Evolutionary conservation across 1,140 invertebrate genomes (phyloP), one percentile per base, ranked within the genome.

Genomic region (Druon quercuslanigerum): DNA sequence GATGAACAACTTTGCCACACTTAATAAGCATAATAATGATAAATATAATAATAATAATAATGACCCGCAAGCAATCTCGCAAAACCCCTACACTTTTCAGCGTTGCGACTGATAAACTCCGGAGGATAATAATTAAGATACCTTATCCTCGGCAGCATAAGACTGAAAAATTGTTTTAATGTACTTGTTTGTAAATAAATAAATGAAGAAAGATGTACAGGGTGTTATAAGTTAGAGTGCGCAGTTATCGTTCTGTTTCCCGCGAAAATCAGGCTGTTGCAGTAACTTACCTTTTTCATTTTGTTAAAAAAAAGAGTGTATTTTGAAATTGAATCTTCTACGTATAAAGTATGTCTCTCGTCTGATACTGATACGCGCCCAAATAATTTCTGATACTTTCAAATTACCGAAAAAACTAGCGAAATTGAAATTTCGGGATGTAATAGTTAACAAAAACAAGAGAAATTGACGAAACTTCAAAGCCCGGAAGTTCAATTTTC

Each of bases 121-220:
- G 76, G 79, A 75, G 72, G 75, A 76, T 78, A 71, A 78, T 76
- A 73, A 82, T 73, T 74, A 76, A 73, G 74, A 66, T 72, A 79
- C 70, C 40, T 75, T 78, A 78, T 81, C 72, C 56, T 78, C 76
- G 74, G 82, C 80, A 80, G 83, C 83, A 88, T 87, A 90, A 91
- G 89, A 90, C 89, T 90, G 88, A 90, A 85, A 85, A 84, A 74
- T 73, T 87, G 79, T 82, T 87, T 87, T 85, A 89, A 84, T 57
- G 57, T 86, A 86, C 75, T 85, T 86, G 77, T 85, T 89, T 89
- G 88, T 87, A 88, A 85, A 86, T 87, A 87, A 83, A 74, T 57
- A 51, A 83, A 75, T 82, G 80, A 78, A 80, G 79, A 84, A 66
- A 66, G 5, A 14, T 46, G 25, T 46, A 33, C 33, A 25, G 17